phyloP scores from a whole-genome alignment of 1,140 invertebrate species.

The Asbolus verrucosus region DNA sequence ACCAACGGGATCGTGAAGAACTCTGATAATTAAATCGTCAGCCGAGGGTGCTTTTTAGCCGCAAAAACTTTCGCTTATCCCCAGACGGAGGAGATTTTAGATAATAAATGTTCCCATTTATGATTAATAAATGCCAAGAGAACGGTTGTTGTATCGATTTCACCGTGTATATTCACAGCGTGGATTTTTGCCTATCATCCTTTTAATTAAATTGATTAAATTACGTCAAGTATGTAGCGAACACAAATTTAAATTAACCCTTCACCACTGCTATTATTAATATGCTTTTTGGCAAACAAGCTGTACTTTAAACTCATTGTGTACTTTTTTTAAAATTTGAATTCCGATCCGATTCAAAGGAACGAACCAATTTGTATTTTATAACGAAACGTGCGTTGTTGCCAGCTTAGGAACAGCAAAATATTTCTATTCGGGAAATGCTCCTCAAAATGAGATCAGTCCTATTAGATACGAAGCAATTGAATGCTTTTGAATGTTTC shows the following conservation, averaged over 20 bases:
- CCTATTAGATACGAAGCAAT: conserved; percentile 31
- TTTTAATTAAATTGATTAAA: conserved; percentile 1
- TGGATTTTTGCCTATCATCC: neutral
- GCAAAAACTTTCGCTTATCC: neutral
- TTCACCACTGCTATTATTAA: neutral
- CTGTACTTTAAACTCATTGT: neutral
- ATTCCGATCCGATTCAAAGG: conserved; percentile 1
- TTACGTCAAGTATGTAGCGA: neutral
- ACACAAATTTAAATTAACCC: neutral
- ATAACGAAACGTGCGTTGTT: neutral
- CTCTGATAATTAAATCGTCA: neutral
- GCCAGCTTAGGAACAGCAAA: neutral
- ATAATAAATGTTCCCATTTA: neutral
- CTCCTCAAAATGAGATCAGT: conserved; percentile 6
- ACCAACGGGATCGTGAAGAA: neutral
- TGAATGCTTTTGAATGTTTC: conserved; percentile 7
- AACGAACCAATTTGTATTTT: conserved; percentile 17
- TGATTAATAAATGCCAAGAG: neutral
- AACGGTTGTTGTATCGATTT: neutral
- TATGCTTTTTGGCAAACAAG: neutral
- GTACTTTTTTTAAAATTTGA: neutral
- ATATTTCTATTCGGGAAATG: conserved; percentile 18
- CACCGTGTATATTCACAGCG: neutral
- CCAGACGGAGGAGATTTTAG: neutral
- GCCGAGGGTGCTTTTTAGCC: neutral